Conservation (phyloP, 1,140 invertebrate genomes). For the Reticulitermes speratus region DNA sequence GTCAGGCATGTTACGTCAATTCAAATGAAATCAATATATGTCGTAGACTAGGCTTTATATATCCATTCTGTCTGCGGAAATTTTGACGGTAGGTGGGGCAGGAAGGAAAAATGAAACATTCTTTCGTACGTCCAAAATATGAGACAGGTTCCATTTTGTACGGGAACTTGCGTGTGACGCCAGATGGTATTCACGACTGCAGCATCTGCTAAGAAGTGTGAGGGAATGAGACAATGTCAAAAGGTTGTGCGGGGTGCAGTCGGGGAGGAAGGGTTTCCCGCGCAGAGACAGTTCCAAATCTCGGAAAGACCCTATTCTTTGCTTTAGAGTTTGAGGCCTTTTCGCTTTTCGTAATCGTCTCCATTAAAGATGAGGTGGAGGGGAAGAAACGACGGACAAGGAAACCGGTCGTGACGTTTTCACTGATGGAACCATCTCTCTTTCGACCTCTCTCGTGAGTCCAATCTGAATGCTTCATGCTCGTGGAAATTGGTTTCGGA, state of each 20-base stretch:
- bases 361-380: not conserved
- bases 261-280: not conserved
- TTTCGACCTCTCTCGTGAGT: not conserved
- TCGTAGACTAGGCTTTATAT: too few species aligned
- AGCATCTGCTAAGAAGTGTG: not conserved
- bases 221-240: not conserved
- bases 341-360: not conserved
- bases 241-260: not conserved
- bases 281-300: not conserved
- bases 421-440: not conserved
- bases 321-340: not conserved
- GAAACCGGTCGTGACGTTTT: not conserved
- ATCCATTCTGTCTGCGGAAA: too few species aligned
- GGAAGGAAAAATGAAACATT: not conserved
- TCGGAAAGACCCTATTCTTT: not conserved
- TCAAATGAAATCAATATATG: too few species aligned
- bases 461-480: conserved; percentile 4
- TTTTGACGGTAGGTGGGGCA: not conserved
- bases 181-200: not conserved
- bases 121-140: not conserved
- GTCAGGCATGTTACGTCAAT: too few species aligned
- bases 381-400: not conserved
- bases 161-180: conserved; percentile 10
- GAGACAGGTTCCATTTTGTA: not conserved
- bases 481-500: not conserved